Evolutionary conservation across 2,113 vertebrate genomes (phyloP).

Genomic region (Apeltes quadracus): DNA sequence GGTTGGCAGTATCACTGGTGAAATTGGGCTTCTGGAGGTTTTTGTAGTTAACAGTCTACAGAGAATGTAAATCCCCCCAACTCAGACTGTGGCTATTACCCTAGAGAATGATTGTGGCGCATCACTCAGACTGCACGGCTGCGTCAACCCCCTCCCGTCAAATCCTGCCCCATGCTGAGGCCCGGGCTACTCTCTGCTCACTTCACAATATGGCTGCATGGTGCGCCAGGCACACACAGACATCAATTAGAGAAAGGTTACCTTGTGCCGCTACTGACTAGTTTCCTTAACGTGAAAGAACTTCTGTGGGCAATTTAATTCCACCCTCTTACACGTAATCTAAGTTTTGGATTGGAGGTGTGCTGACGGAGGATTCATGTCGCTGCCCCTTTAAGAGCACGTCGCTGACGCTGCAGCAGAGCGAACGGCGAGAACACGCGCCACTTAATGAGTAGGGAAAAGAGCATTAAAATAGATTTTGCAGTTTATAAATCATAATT

Average conservation of each 20-base stretch:
- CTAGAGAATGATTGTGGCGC: slow-evolving; percentile 50
- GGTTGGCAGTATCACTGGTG: not conserved
- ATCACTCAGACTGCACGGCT: slow-evolving; percentile 59
- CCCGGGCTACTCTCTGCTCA: slow-evolving; percentile 53
- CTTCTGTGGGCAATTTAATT: slow-evolving; percentile 57
- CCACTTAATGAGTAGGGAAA: too few species aligned
- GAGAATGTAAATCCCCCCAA: slow-evolving; percentile 23
- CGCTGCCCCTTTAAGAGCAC: too few species aligned
- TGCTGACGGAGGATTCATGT: too few species aligned
- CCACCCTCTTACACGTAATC: slow-evolving; percentile 37
- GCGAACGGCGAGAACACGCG: too few species aligned
- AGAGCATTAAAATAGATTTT: too few species aligned
- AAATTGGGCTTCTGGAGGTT: not conserved
- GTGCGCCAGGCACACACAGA: slow-evolving; percentile 60
- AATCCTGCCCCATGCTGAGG: slow-evolving; percentile 60
- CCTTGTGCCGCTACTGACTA: slow-evolving; percentile 72
- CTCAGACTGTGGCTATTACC: slow-evolving; percentile 36
- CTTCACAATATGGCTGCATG: slow-evolving; percentile 69
- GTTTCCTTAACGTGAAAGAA: slow-evolving; percentile 51
- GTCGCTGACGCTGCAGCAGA: too few species aligned
- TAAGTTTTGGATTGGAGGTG: too few species aligned
- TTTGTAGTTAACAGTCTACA: slow-evolving; percentile 9
- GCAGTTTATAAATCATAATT: too few species aligned
- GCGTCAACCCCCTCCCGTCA: slow-evolving; percentile 62
- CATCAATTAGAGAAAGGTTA: slow-evolving; percentile 85